Evolutionary conservation across 2,888 invertebrate species (phyloP).

Genomic region (Embidobia sp.): DNA sequence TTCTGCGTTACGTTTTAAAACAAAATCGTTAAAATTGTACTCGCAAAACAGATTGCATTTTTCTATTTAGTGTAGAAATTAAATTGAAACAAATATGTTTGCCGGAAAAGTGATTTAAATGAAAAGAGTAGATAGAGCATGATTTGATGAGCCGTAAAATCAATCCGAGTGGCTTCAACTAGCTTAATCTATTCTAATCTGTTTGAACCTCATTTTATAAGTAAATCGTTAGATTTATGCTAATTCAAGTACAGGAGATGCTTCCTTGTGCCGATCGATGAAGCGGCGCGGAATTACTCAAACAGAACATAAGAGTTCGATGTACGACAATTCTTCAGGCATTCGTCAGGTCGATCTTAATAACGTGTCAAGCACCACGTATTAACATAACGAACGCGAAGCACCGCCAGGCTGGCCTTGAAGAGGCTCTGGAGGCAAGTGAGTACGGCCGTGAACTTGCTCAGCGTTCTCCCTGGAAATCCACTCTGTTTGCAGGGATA

Average conservation of each 20-base stretch:
- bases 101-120: not conserved
- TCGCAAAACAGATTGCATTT: no score
- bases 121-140: no score
- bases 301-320: constrained; percentile 39
- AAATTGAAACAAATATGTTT: not conserved
- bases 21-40: no score
- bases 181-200: constrained; percentile 10
- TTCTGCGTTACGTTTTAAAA: no score
- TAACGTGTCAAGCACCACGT: constrained; percentile 59
- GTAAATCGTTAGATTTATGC: constrained; percentile 38
- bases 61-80: no score
- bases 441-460: constrained; percentile 77
- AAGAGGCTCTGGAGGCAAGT: constrained; percentile 66
- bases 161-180: not conserved
- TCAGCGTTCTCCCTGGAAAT: constrained; percentile 63
- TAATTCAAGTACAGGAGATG: constrained; percentile 14
- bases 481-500: constrained; percentile 41
- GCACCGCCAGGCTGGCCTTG: constrained; percentile 67
- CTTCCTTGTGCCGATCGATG: not conserved
- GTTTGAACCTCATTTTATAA: constrained; percentile 9
- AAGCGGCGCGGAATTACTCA: not conserved
- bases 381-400: constrained; percentile 68
- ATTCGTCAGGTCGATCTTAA: constrained; percentile 64
- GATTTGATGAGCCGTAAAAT: not conserved
- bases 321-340: constrained; percentile 60